Evolutionary conservation across 2,797 vertebrate species (phyloP).

Genomic region (Epinephelus awoara): DNA sequence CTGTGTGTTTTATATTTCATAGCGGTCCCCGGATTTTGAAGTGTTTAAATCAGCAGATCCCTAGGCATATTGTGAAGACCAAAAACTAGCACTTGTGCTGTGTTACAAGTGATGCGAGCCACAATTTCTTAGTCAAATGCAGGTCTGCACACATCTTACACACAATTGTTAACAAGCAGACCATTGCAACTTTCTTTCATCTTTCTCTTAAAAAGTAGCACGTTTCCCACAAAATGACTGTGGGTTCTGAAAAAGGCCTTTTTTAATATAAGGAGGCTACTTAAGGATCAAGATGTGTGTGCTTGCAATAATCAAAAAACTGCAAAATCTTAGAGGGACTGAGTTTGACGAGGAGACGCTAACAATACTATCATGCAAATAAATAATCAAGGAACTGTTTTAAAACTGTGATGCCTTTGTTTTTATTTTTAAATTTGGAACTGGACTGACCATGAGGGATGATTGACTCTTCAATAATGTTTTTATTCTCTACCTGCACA

Average conservation of each 20-base stretch:
- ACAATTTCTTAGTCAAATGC: conserved; percentile 21
- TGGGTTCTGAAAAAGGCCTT: conserved; percentile 19
- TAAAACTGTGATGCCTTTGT: conserved; percentile 32
- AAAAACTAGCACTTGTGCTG: conserved; percentile 23
- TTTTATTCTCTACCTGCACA: neutral
- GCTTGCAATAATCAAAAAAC: conserved; percentile 68
- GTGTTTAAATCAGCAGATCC: conserved; percentile 39
- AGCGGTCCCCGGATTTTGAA: conserved; percentile 52
- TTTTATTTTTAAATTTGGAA: conserved; percentile 18
- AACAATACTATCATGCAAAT: conserved; percentile 69
- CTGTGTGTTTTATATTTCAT: conserved; percentile 60
- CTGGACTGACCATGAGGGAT: neutral
- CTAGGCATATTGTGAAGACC: conserved; percentile 23
- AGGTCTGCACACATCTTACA: neutral
- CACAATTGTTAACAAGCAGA: conserved; percentile 19
- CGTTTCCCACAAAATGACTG: conserved; percentile 44
- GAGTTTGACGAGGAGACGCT: conserved; percentile 45
- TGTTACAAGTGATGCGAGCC: conserved; percentile 10
- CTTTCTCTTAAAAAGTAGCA: conserved; percentile 42
- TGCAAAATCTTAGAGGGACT: conserved; percentile 60
- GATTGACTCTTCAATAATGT: neutral
- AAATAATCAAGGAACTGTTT: conserved; percentile 75
- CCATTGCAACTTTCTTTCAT: conserved; percentile 1
- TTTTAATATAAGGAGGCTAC: neutral
- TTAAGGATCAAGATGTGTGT: conserved; percentile 50